phyloP scores from a whole-genome alignment of 2,113 vertebrate genomes.

The Phalacrocorax pelagicus region DNA sequence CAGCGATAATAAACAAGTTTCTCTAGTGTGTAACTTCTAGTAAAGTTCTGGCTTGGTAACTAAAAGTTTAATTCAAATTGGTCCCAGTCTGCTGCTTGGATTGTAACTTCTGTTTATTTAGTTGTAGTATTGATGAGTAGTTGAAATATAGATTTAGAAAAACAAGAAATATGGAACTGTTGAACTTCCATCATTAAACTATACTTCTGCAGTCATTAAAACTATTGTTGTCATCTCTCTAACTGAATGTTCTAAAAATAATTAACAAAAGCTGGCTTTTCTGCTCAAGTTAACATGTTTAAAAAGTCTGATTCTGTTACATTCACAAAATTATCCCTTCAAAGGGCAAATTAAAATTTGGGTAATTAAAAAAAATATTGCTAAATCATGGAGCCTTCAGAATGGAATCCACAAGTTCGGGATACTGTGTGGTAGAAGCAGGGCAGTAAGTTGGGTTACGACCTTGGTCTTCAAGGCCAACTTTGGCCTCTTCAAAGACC shows the following conservation, averaged over 20 bases:
- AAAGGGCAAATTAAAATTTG: background rate
- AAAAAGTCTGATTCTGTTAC: background rate
- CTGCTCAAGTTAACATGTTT: background rate
- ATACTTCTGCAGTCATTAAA: background rate
- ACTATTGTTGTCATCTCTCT: background rate
- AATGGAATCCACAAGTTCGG: background rate
- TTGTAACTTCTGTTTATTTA: conserved; percentile 26
- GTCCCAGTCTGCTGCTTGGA: conserved; percentile 5
- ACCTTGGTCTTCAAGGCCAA: too few relatives aligned
- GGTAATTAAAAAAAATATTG: background rate
- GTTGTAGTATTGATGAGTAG: background rate
- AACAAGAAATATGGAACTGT: background rate
- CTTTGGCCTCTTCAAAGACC: too few relatives aligned
- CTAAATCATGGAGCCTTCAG: background rate
- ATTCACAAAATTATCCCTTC: background rate
- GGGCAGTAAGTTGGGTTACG: too few relatives aligned
- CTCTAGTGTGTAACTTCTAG: conserved; percentile 39
- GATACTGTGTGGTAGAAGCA: too few relatives aligned
- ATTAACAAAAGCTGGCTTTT: background rate
- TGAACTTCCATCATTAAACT: conserved; percentile 2
- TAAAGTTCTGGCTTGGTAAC: conserved; percentile 38
- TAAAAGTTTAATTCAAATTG: conserved; percentile 25
- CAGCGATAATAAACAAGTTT: conserved; percentile 19
- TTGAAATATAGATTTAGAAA: background rate
- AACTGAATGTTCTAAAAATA: too few relatives aligned